phyloP scores from a whole-genome alignment of 2,888 invertebrate species.

The Diabrotica balteata region DNA sequence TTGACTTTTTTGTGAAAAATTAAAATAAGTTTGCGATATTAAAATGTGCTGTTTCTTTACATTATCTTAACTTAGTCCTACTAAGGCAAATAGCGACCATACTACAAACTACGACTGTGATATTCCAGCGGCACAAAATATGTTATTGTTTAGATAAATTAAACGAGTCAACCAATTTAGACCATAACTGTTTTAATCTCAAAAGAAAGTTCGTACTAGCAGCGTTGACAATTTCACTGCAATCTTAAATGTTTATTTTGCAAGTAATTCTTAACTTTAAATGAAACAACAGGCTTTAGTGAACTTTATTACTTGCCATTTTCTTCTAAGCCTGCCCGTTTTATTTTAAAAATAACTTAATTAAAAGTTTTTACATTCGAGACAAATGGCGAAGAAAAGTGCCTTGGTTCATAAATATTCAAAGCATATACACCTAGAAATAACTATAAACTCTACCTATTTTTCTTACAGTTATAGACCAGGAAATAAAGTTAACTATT shows the following conservation, averaged over 20 bases:
- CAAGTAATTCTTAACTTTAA: constrained; percentile 4
- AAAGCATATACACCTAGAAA: constrained; percentile 50
- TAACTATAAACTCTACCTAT: constrained; percentile 12
- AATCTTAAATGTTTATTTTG: constrained; percentile 6
- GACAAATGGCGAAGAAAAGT: constrained; percentile 29
- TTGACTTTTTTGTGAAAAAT: too few relatives aligned
- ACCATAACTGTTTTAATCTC: background rate
- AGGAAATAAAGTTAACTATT: too few relatives aligned
- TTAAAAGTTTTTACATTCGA: constrained; percentile 35
- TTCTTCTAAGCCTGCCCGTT: constrained; percentile 10
- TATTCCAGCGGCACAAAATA: too few relatives aligned
- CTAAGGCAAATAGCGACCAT: too few relatives aligned
- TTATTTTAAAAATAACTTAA: constrained; percentile 36
- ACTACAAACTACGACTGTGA: too few relatives aligned
- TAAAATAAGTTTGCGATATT: too few relatives aligned
- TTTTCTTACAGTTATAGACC: too few relatives aligned
- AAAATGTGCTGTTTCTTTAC: too few relatives aligned
- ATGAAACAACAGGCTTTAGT: background rate
- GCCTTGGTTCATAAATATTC: constrained; percentile 45
- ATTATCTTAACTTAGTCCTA: too few relatives aligned
- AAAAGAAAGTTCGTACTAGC: background rate
- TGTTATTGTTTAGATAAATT: too few relatives aligned
- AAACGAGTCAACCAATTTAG: too few relatives aligned
- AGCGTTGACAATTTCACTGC: background rate
- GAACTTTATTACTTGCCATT: constrained; percentile 13